Base-by-base conservation (phyloP, 2,888 invertebrate species). In the Chamaedrilus cognettii region DNA sequence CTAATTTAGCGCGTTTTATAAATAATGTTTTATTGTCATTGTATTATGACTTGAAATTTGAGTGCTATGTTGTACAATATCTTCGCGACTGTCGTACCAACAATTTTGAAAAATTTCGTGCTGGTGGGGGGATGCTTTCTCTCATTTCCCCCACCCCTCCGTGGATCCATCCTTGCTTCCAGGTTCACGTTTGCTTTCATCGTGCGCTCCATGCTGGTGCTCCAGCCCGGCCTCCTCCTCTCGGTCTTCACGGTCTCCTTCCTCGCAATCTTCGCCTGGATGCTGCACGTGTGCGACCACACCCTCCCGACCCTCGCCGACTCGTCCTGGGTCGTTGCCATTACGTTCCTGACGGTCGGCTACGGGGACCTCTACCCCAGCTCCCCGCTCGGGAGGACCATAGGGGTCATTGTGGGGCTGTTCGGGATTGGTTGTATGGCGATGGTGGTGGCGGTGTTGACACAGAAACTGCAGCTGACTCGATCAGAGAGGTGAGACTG, bases 151-250 rank as follows among this genome's bases (percentile, higher is more conserved):
- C n/a, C n/a, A n/a, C n/a, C n/a, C n/a, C n/a, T n/a, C 80, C 81
- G 0, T 70, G n/a, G n/a, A n/a, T n/a, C n/a, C n/a, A n/a, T n/a
- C n/a, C n/a, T n/a, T n/a, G n/a, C n/a, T n/a, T n/a, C n/a, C n/a
- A n/a, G n/a, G n/a, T n/a, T n/a, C n/a, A 87, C 87, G 75, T 97
- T 97, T 85, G 91, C 86, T 70, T 83, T 83, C 73, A 80, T 83
- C 64, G 82, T 83, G 73, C 83, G 83, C 72, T 82, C 82, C 31
- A 72, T 82, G 68, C 83, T 83, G 82, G 77, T 79, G 31, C 73
- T 82, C 34, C 77, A 82, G 65, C 80, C 83, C 30, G 82, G 80
- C 63, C 80, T 81, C 69, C 78, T 81, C 5, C 74, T 83, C 23
- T 69, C 75, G 4, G 70, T 79, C 3, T 77, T 83, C 28, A 81